phyloP scores from a whole-genome alignment of 2,113 vertebrate genomes.

The Tragelaphus scriptus region DNA sequence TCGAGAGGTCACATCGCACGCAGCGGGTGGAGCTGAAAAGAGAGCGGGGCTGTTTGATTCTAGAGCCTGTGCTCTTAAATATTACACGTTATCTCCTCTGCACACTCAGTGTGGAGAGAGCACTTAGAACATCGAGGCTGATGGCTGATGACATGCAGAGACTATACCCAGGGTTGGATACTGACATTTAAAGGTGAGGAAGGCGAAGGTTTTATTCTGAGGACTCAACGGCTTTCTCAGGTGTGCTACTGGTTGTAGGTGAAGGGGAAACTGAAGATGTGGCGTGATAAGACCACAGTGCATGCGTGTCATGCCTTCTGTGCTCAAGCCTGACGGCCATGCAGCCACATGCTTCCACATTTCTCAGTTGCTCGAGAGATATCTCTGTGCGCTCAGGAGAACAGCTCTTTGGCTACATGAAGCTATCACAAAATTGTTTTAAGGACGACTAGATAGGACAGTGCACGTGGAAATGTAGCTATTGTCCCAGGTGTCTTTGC shows the following conservation, averaged over 20 bases:
- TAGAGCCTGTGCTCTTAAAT: not conserved
- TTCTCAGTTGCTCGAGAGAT: not conserved
- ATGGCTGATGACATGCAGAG: not conserved
- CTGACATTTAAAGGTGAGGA: not conserved
- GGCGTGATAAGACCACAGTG: not conserved
- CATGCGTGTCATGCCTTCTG: conserved; percentile 6
- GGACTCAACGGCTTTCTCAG: not conserved
- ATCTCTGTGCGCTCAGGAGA: conserved; percentile 18
- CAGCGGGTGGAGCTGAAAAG: not conserved
- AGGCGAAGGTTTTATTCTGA: not conserved
- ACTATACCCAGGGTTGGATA: not conserved
- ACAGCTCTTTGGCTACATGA: not conserved
- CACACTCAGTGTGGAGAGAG: not conserved
- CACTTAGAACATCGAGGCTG: not conserved
- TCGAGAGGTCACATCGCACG: not conserved
- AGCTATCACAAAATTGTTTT: not conserved
- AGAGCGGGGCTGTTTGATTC: not conserved
- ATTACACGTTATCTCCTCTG: not conserved
- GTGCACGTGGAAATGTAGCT: not conserved
- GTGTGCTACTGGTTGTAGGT: not conserved
- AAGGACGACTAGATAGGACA: not conserved
- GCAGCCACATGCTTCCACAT: conserved; percentile 14
- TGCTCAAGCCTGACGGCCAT: conserved; percentile 15
- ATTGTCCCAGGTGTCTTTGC: not conserved
- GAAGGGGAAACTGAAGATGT: not conserved